Conservation (phyloP, 2,888 invertebrate species). For the Spilarctia lutea region DNA sequence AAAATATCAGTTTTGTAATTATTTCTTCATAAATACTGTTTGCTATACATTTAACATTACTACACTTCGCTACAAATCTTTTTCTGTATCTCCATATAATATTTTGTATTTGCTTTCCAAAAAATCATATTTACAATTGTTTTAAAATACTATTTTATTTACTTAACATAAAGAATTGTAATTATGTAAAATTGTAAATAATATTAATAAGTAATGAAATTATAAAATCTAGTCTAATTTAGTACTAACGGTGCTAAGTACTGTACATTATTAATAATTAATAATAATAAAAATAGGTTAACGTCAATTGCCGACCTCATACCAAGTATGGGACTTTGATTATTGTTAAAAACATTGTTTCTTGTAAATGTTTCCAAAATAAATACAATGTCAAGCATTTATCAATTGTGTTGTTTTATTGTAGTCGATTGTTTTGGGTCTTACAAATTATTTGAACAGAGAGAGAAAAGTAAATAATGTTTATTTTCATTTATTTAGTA, state of each 20-base stretch:
- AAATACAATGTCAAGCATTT: conserved; percentile 84
- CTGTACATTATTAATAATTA: conserved; percentile 71
- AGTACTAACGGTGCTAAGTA: conserved; percentile 85
- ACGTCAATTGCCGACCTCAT: conserved; percentile 76
- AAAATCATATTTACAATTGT: no score
- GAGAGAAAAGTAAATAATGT: no score
- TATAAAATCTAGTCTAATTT: conserved; percentile 83
- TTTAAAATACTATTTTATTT: no score
- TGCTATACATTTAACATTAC: neutral
- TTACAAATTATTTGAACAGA: no score
- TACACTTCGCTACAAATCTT: neutral
- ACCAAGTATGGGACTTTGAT: conserved; percentile 76
- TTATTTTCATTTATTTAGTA: no score
- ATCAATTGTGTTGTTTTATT: conserved; percentile 72
- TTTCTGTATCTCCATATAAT: neutral
- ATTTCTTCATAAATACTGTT: neutral
- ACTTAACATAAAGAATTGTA: conserved; percentile 34
- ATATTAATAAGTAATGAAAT: conserved; percentile 60
- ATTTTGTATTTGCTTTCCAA: neutral
- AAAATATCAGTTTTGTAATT: neutral
- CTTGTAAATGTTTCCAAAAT: conserved; percentile 84
- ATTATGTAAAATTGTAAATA: conserved; percentile 73
- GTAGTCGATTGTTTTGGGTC: no score
- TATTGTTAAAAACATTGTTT: conserved; percentile 80
- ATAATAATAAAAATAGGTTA: conserved; percentile 62